phyloP scores from a whole-genome alignment of 1,140 invertebrate species.

The Melanaphis sacchari region DNA sequence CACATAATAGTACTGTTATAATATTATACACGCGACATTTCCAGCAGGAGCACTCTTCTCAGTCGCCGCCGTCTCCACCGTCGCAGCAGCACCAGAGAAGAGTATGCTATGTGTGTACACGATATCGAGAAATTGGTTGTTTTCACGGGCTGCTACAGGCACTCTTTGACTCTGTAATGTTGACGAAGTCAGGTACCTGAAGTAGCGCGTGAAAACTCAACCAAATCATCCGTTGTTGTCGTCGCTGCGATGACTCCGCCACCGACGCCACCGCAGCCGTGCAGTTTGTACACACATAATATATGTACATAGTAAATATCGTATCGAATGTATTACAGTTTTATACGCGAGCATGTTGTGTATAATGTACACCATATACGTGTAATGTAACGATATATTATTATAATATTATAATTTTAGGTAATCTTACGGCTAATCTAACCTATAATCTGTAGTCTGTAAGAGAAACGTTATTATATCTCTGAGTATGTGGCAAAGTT shows the following conservation, averaged over 20 bases:
- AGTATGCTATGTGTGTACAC: background rate
- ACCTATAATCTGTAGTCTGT: background rate
- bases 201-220: conserved; percentile 87
- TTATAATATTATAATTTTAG: background rate
- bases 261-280: background rate
- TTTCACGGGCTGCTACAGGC: conserved; percentile 56
- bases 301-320: background rate
- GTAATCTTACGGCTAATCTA: background rate
- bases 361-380: background rate
- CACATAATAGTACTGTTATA: background rate
- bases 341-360: background rate
- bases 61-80: background rate
- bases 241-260: background rate
- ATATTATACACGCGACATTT: background rate
- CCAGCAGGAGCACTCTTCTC: conserved; percentile 21
- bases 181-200: conserved; percentile 90
- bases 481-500: conserved; percentile 31
- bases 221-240: conserved; percentile 20
- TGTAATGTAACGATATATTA: background rate
- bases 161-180: conserved; percentile 51
- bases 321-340: background rate
- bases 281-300: background rate
- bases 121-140: conserved; percentile 22
- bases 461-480: background rate
- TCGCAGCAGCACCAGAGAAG: background rate